Evolutionary conservation across 2,888 invertebrate genomes (phyloP).

Genomic region (Aphelenchoides bicaudatus): DNA sequence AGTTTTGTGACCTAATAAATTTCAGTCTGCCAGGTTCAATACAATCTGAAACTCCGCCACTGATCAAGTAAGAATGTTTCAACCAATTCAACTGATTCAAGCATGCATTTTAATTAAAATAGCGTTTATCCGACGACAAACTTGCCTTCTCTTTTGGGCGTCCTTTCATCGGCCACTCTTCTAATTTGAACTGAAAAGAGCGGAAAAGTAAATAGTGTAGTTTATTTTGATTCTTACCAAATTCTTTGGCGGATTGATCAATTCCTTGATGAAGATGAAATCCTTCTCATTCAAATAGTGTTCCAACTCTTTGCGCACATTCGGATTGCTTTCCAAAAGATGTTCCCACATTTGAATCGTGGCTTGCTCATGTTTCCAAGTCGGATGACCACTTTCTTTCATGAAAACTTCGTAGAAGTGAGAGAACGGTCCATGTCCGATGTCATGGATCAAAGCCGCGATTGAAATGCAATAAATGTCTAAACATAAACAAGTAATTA

Average conservation of each 20-base stretch:
- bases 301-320: slow-evolving; percentile 58
- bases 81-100: too few relatives aligned
- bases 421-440: slow-evolving; percentile 72
- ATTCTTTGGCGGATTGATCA: slow-evolving; percentile 60
- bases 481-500: too few relatives aligned
- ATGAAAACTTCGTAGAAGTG: slow-evolving; percentile 68
- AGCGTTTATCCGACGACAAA: too few relatives aligned
- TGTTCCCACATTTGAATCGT: slow-evolving; percentile 65
- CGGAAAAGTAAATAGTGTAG: background rate
- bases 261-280: slow-evolving; percentile 64
- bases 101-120: slow-evolving; percentile 70
- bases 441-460: slow-evolving; percentile 71
- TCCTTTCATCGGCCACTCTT: slow-evolving; percentile 39
- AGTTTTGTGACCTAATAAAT: too few relatives aligned
- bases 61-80: too few relatives aligned
- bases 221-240: slow-evolving; percentile 31
- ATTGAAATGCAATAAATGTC: slow-evolving; percentile 67
- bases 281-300: slow-evolving; percentile 60
- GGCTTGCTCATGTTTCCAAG: slow-evolving; percentile 65
- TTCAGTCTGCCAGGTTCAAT: too few relatives aligned
- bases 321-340: slow-evolving; percentile 59
- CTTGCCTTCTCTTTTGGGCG: slow-evolving; percentile 62
- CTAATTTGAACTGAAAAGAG: slow-evolving; percentile 23
- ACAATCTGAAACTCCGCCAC: too few relatives aligned
- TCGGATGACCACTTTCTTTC: slow-evolving; percentile 29